Conservation (phyloP, 2,888 invertebrate species). For the Philhelius pedissequus region DNA sequence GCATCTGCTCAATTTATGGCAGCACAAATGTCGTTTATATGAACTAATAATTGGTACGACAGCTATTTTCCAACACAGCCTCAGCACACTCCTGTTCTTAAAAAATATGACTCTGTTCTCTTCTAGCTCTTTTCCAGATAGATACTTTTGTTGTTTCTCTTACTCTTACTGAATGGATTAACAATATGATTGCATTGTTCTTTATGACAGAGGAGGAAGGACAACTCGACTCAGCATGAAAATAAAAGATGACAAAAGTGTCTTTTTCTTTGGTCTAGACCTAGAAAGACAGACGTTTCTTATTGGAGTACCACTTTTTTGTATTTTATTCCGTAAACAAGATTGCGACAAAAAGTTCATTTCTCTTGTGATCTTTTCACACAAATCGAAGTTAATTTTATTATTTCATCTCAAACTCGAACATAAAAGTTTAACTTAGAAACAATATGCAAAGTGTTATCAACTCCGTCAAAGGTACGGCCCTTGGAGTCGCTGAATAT, state of each 20-base stretch:
- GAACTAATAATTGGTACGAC: too few species aligned
- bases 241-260: neutral
- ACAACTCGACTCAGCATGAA: slow-evolving; percentile 30
- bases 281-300: slow-evolving; percentile 62
- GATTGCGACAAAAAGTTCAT: slow-evolving; percentile 32
- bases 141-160: slow-evolving; percentile 35
- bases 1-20: too few species aligned
- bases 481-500: slow-evolving; percentile 96
- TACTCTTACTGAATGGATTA: slow-evolving; percentile 29
- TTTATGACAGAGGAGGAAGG: slow-evolving; percentile 15
- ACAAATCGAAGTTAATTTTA: neutral
- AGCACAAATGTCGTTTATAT: too few species aligned
- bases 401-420: neutral
- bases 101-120: too few species aligned
- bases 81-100: slow-evolving; percentile 19
- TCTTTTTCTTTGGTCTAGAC: too few species aligned
- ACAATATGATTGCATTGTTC: too few species aligned
- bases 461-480: slow-evolving; percentile 96
- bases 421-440: neutral
- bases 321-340: slow-evolving; percentile 65
- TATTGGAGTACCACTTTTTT: neutral
- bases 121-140: too few species aligned
- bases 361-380: slow-evolving; percentile 21
- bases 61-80: neutral
- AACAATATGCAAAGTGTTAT: slow-evolving; percentile 94